Base-by-base conservation (phyloP, 2,888 invertebrate genomes). In the Sesia apiformis region DNA sequence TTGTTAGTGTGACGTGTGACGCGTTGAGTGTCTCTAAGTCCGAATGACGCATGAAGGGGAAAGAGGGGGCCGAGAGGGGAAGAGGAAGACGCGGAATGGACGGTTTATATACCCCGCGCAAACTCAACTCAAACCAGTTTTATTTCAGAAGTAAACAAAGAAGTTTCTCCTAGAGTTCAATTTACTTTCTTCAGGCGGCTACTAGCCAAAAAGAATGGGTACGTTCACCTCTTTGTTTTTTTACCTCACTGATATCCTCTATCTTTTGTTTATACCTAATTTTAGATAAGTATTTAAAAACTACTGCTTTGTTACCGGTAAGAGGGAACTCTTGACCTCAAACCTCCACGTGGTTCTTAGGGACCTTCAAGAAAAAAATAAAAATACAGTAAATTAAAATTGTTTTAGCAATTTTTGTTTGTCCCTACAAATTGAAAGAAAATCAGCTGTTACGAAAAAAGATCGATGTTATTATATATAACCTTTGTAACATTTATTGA, bases 41-140 rank as follows among this genome's bases (percentile, higher is more conserved):
- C 63, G 72, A 76, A 77, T 87, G 88, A 87, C 85, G 86, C 74
- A 77, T 61, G 64, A 60, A 62, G 62, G 58, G 58, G 42, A 61
- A 54, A 57, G 59, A 58, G 53, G 54, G 54, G 57, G 60, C 49
- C 50, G 62, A 58, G 61, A 60, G 63, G 61, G 55, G 64, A 63
- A 58, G 59, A 63, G 68, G 69, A 58, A 60, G 40, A 62, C 61
- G 62, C 63, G 63, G 66, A 74, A 64, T 66, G 62, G 60, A 66
- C 60, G 69, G 76, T 80, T 81, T 87, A 88, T 84, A 89, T 86
- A 79, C 72, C 59, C 65, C 77, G 80, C 74, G 70, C 74, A 64
- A 57, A 74, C 77, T 67, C 76, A 66, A 58, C 59, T 42, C 53
- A 59, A 75, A 77, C 77, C 86, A 89, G 88, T 88, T 84, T 74